Conservation (phyloP, 30 jellyfish, hydroid and myxozoan species). For the Hydractinia symbiolongicarpus region DNA sequence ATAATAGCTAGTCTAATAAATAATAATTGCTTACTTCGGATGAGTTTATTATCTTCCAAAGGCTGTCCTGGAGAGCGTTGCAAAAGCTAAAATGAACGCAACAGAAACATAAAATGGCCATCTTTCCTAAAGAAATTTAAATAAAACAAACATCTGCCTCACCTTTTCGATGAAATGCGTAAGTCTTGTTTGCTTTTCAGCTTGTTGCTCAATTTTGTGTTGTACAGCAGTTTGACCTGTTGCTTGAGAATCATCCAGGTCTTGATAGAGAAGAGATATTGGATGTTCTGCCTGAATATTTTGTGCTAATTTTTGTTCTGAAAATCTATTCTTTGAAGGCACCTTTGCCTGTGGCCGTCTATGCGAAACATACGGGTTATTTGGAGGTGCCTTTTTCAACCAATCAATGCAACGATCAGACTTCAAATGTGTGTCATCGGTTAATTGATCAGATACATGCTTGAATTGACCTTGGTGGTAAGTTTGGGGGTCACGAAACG, state of each 20-base stretch:
- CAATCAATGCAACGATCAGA: too few species aligned
- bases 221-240: neutral
- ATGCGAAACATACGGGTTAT: neutral
- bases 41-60: neutral
- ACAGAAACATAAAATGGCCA: neutral
- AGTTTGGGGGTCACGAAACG: too few species aligned
- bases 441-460: too few species aligned
- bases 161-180: conserved; percentile 9
- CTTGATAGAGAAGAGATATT: conserved; percentile 10
- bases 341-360: neutral
- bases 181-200: neutral
- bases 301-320: neutral
- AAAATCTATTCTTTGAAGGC: neutral
- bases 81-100: neutral
- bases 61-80: conserved; percentile 16
- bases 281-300: neutral
- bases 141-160: neutral
- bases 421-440: too few species aligned
- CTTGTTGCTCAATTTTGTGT: neutral
- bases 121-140: neutral
- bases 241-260: neutral
- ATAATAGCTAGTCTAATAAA: too few species aligned
- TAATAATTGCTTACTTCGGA: too few species aligned
- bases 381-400: neutral
- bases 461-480: too few species aligned